These are phyloP conservation scores for Pangasius djambal DNA, from an alignment of 2,797 vertebrate species.

Conservation along the genomic window DNA sequence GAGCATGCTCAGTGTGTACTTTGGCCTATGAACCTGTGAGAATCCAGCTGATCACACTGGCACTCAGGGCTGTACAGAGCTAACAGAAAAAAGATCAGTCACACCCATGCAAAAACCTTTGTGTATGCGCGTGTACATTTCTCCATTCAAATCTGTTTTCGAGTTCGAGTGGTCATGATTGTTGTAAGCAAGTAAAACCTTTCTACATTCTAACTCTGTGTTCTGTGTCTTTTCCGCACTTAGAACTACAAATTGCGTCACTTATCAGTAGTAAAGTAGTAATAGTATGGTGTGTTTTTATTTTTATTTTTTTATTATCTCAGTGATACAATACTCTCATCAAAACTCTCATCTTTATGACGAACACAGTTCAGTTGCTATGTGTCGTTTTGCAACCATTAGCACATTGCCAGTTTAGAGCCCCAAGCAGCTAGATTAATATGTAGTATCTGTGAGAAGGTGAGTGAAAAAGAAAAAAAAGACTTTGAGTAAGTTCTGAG, in stretches of 20 bases:
- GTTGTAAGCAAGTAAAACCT: not conserved
- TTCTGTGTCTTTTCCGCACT: not conserved
- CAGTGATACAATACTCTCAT: not conserved
- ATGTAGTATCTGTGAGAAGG: not conserved
- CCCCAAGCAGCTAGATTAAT: not conserved
- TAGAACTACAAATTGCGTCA: not conserved
- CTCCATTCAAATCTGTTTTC: not conserved
- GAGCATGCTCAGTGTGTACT: not conserved
- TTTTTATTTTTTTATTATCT: not conserved
- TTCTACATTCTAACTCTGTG: not conserved
- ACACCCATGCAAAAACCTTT: not conserved
- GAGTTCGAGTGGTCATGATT: not conserved
- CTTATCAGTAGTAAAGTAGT: not conserved
- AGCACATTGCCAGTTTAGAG: not conserved
- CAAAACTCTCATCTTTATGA: not conserved
- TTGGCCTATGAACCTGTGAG: constrained; percentile 26
- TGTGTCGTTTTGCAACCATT: not conserved
- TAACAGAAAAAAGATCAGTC: not conserved
- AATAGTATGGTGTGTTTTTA: not conserved
- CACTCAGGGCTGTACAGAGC: not conserved
- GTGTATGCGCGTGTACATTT: not conserved
- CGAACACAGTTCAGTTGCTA: not conserved
- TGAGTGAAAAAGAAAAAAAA: not conserved
- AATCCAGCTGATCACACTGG: constrained; percentile 16
- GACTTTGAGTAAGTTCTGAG: not conserved